These are phyloP conservation scores for Eristalis intricaria DNA, from an alignment of 2,888 invertebrate genomes.

Conservation along the genomic window DNA sequence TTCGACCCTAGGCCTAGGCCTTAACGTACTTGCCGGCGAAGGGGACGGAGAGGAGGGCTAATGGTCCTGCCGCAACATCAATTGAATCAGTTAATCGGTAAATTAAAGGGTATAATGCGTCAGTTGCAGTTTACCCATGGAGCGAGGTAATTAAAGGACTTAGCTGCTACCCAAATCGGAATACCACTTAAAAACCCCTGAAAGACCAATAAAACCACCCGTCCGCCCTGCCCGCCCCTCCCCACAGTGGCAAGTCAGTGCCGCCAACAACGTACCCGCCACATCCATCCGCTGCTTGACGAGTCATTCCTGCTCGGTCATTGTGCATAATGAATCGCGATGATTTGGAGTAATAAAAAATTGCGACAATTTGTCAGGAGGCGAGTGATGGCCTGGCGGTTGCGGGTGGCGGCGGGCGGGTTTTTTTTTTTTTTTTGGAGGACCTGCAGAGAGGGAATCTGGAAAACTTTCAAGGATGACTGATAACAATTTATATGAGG, in stretches of 20 bases:
- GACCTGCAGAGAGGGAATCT: slow-evolving; percentile 53
- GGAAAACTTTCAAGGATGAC: slow-evolving; percentile 70
- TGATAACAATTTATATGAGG: slow-evolving; percentile 71
- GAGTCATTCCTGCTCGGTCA: slow-evolving; percentile 74
- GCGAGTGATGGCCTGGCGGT: not conserved
- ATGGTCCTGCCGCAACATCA: slow-evolving; percentile 53
- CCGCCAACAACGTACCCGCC: not conserved
- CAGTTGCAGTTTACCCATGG: slow-evolving; percentile 62
- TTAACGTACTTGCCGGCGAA: not conserved
- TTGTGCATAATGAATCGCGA: slow-evolving; percentile 75
- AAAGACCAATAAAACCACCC: slow-evolving; percentile 1
- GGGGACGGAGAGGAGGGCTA: not conserved
- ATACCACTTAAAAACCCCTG: slow-evolving; percentile 20
- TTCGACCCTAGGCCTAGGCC: slow-evolving; percentile 35
- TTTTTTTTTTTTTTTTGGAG: too few relatives aligned
- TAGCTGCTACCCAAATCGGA: slow-evolving; percentile 6
- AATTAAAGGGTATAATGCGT: slow-evolving; percentile 74
- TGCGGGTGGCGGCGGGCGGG: too few relatives aligned
- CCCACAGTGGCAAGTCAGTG: not conserved
- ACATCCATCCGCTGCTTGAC: slow-evolving; percentile 24
- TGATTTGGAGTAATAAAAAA: slow-evolving; percentile 75
- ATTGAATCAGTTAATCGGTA: slow-evolving; percentile 74
- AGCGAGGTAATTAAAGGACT: slow-evolving; percentile 50
- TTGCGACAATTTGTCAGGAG: slow-evolving; percentile 74
- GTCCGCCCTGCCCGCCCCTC: too few relatives aligned